Base-by-base conservation (phyloP, 2,113 vertebrate genomes). In the Toxotes chatareus region DNA sequence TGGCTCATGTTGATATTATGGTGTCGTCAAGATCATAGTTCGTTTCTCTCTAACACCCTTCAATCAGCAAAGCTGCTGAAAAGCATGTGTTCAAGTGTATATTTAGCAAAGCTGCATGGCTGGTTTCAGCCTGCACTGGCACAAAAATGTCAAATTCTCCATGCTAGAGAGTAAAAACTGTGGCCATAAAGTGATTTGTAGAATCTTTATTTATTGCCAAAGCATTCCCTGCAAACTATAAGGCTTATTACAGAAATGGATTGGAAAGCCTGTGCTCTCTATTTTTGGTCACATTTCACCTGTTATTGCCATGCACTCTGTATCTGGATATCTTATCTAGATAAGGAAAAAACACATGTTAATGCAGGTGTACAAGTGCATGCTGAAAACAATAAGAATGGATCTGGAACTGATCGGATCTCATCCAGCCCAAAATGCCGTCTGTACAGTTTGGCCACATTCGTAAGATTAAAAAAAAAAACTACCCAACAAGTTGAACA, bases 21-120 rank as follows among this genome's bases (percentile, higher is more conserved):
- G 79, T 69, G 73, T 85, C 80, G 79, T 73, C 62, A 51, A 76
- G 80, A 82, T 82, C 80, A 80, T 71, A 67, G 72, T 65, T 63
- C 5, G 16, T 80, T 78, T 85, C 68, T 56, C 62, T 69, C 31
- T 32, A 62, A 82, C 80, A 38, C 51, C 63, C 67, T 19, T 73
- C 55, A 80, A 64, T 79, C 49, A 53, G 70, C 17, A 63, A 62
- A 73, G 73, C 88, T 60, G 71, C 67, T 72, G 19, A 69, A 75
- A 78, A 53, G 7, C 68, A 49, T 53, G 64, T 23, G 19, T 60
- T 71, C 21, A 32, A 74, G 70, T 56, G 21, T 84, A 85, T 84
- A 75, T 87, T 85, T 80, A 79, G 86, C 56, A 67, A 13, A n/a
- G 8, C 27, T 44, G 74, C 70, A 47, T 32, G 8, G 21, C 76